Conservation (phyloP, 2,888 invertebrate species). For the Leucophora obtusa region DNA sequence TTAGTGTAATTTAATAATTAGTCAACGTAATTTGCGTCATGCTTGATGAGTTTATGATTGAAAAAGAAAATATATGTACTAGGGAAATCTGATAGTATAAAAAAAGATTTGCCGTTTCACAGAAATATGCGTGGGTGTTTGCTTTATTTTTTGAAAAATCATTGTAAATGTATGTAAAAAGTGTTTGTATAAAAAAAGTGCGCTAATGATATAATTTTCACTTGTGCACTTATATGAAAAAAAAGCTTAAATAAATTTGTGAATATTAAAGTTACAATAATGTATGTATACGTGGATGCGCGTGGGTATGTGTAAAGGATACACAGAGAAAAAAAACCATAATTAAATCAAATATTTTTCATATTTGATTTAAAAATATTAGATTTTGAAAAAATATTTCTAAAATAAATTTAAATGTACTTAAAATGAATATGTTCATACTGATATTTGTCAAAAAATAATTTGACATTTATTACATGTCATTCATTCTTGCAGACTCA, state of each 20-base stretch:
- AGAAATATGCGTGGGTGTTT: neutral
- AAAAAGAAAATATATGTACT: constrained; percentile 11
- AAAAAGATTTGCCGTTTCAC: neutral
- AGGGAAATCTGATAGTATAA: neutral
- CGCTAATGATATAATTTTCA: constrained; percentile 17
- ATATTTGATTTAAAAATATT: no score
- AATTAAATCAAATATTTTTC: no score
- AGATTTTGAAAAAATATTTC: no score
- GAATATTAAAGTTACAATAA: neutral
- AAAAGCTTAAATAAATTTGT: neutral
- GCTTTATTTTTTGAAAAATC: neutral
- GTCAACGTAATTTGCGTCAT: neutral
- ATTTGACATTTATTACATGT: no score
- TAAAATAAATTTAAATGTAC: no score
- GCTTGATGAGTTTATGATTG: constrained; percentile 9
- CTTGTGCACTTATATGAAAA: constrained; percentile 6
- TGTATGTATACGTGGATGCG: neutral
- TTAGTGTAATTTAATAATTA: neutral
- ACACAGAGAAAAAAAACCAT: no score
- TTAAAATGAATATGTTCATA: no score
- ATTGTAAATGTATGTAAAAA: neutral
- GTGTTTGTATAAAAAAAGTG: neutral
- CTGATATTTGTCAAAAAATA: no score
- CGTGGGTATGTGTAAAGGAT: neutral
- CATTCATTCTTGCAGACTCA: no score